Conservation (phyloP, 1,140 invertebrate species). For the Vanessa tameamea region DNA sequence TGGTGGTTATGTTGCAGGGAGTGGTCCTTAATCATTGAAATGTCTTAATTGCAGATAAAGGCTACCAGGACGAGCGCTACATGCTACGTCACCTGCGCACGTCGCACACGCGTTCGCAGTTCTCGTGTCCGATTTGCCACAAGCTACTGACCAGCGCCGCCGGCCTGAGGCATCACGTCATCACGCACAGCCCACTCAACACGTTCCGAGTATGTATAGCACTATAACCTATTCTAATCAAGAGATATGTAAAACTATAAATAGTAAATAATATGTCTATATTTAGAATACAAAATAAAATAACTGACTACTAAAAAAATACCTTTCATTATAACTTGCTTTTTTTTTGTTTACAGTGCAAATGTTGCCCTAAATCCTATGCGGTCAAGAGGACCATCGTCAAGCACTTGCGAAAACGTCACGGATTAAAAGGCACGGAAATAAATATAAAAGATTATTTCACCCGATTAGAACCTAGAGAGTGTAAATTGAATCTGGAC, state of each 20-base stretch:
- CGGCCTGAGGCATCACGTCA: constrained; percentile 64
- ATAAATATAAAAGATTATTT: constrained; percentile 61
- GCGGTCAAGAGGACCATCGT: constrained; percentile 68
- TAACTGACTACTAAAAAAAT: too few relatives aligned
- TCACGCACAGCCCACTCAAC: constrained; percentile 65
- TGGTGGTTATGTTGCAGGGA: too few relatives aligned
- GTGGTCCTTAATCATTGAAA: background rate
- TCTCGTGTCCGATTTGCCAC: constrained; percentile 66
- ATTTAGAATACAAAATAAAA: background rate
- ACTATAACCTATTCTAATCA: background rate
- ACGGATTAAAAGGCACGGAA: constrained; percentile 55
- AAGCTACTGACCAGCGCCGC: constrained; percentile 57
- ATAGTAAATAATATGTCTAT: background rate
- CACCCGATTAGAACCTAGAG: constrained; percentile 63
- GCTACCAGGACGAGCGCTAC: constrained; percentile 70
- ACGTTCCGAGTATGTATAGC: constrained; percentile 55
- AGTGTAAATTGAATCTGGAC: constrained; percentile 68
- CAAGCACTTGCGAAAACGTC: constrained; percentile 68
- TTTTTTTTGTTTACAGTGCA: constrained; percentile 59
- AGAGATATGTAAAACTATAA: too few relatives aligned
- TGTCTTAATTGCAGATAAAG: constrained; percentile 52
- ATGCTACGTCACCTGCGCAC: constrained; percentile 74
- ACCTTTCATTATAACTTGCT: background rate
- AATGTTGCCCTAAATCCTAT: constrained; percentile 70
- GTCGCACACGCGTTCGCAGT: constrained; percentile 59